These are phyloP conservation scores for Drosophila sulfurigaster DNA, from an alignment of 1,140 invertebrate species.

Conservation along the genomic window DNA sequence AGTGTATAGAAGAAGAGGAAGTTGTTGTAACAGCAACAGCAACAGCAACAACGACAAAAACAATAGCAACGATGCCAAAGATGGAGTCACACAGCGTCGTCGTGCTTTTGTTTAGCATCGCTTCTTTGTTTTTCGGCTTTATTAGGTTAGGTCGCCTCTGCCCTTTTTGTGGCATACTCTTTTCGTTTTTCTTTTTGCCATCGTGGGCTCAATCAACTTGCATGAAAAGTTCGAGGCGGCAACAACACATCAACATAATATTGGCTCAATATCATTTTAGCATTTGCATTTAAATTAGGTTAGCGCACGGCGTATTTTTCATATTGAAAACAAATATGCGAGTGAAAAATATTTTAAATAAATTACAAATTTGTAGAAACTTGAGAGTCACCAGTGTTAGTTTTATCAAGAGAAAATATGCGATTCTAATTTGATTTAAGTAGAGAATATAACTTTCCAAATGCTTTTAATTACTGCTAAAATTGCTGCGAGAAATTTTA, in stretches of 20 bases:
- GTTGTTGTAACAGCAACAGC: conserved; percentile 32
- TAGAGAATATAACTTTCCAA: too few species aligned
- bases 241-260: neutral
- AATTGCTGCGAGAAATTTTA: too few species aligned
- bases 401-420: too few species aligned
- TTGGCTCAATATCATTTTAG: conserved; percentile 1
- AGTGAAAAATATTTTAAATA: too few species aligned
- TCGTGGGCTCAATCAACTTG: conserved; percentile 21
- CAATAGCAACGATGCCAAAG: conserved; percentile 40
- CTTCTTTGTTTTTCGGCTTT: conserved; percentile 80
- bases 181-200: neutral
- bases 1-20: neutral
- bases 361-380: too few species aligned
- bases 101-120: conserved; percentile 69
- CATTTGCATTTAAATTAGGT: neutral
- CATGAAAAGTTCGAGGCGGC: neutral
- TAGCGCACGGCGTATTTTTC: too few species aligned
- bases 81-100: conserved; percentile 37
- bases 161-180: conserved; percentile 33
- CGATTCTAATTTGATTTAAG: too few species aligned
- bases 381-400: too few species aligned
- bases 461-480: too few species aligned
- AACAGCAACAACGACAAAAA: conserved; percentile 43
- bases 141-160: conserved; percentile 73
- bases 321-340: neutral